These are phyloP conservation scores for Zosterops hypoxanthus DNA, from an alignment of 2,113 vertebrate species.

Conservation along the genomic window DNA sequence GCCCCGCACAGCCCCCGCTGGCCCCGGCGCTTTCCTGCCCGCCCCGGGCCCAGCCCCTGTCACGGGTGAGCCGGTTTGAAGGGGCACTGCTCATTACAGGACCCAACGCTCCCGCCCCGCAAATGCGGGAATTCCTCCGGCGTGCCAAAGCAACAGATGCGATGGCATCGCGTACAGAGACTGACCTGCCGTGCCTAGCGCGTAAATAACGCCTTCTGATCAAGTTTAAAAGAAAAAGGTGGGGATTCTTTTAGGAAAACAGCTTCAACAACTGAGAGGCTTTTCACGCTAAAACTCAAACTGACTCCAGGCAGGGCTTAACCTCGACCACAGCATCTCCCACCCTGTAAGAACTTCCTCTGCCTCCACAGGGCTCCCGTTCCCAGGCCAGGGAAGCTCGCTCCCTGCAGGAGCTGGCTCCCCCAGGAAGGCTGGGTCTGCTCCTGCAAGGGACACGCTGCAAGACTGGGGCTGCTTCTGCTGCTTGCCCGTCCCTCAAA, in stretches of 20 bases:
- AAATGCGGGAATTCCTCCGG: neutral
- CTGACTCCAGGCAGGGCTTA: neutral
- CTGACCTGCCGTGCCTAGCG: neutral
- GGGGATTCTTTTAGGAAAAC: neutral
- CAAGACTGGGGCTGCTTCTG: fast-evolving
- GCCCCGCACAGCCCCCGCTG: neutral
- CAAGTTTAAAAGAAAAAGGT: neutral
- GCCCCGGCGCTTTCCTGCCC: neutral
- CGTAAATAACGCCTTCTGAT: neutral
- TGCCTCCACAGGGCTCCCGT: neutral
- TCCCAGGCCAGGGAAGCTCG: neutral
- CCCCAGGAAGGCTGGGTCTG: neutral
- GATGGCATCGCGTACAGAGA: neutral
- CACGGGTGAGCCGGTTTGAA: neutral
- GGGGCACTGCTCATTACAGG: too few relatives aligned
- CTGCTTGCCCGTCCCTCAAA: neutral
- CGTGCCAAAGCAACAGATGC: neutral
- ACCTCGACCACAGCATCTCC: neutral
- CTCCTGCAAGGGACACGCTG: fast-evolving
- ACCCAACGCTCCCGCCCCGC: neutral
- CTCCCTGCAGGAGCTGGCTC: neutral
- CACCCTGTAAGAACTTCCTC: neutral
- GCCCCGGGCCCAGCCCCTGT: neutral
- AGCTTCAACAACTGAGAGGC: neutral
- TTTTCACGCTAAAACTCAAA: neutral